Percentiles rank a stretch among this genome's conserved stretches.
These are phyloP conservation scores for Cantharis flavilabris DNA, from an alignment of 2,888 invertebrate genomes.

Conservation along the genomic window DNA sequence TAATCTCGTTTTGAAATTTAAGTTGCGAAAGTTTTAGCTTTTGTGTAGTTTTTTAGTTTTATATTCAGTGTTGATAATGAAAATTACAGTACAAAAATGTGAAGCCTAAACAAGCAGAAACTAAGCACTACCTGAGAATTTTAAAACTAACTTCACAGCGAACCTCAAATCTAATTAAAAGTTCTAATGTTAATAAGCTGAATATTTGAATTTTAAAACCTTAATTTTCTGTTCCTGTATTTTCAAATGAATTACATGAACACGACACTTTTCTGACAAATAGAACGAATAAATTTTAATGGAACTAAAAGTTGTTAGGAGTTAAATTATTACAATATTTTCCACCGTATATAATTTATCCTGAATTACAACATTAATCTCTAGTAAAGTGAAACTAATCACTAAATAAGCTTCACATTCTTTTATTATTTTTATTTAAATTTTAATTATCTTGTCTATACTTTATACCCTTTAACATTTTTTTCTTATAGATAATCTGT, in stretches of 20 bases:
- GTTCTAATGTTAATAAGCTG: constrained; percentile 18
- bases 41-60: not conserved
- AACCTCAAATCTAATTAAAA: constrained; percentile 17
- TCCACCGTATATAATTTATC: not conserved
- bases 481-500: not conserved
- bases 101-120: constrained; percentile 4
- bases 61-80: not conserved
- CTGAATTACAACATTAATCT: not conserved
- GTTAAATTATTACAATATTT: not conserved
- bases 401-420: not conserved
- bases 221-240: constrained; percentile 7
- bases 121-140: constrained; percentile 6
- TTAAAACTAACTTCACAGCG: constrained; percentile 12
- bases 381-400: not conserved
- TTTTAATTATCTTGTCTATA: not conserved
- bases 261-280: constrained; percentile 9
- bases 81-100: not conserved
- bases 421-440: not conserved
- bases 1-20: not conserved
- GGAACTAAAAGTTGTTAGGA: not conserved
- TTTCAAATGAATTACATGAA: constrained; percentile 15
- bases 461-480: not conserved
- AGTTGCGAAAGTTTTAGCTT: not conserved
- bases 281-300: constrained; percentile 12
- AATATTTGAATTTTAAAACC: constrained; percentile 18